Evolutionary conservation across 2,113 vertebrate species (phyloP).

Genomic region (Pica pica): DNA sequence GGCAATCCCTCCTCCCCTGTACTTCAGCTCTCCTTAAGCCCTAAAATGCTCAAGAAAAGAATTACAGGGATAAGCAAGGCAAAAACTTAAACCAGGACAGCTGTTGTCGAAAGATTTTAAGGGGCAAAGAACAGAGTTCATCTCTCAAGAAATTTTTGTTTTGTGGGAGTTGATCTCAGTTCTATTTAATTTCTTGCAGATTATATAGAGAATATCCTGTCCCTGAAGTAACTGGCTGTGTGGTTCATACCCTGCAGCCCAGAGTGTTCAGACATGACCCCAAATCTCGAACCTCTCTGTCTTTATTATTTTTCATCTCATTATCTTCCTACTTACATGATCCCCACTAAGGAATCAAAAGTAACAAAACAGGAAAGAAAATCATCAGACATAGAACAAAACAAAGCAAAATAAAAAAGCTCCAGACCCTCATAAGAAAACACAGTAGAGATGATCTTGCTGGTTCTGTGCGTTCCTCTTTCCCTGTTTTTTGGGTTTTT

Average conservation of each 20-base stretch:
- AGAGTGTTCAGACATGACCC: not conserved
- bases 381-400: not conserved
- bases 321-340: not conserved
- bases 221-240: not conserved
- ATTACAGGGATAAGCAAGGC: not conserved
- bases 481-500: not conserved
- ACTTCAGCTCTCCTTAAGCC: not conserved
- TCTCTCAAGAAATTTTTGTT: not conserved
- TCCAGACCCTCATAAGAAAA: not conserved
- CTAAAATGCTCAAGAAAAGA: not conserved
- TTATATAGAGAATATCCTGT: not conserved
- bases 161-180: not conserved
- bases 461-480: not conserved
- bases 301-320: not conserved
- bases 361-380: not conserved
- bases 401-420: not conserved
- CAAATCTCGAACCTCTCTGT: not conserved
- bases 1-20: not conserved
- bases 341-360: not conserved
- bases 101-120: not conserved
- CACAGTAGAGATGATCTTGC: not conserved
- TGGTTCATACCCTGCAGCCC: not conserved
- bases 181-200: not conserved
- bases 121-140: not conserved
- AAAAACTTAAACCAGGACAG: constrained; percentile 15